Evolutionary conservation across 2,888 invertebrate genomes (phyloP).

Genomic region (Agyllia agylla): DNA sequence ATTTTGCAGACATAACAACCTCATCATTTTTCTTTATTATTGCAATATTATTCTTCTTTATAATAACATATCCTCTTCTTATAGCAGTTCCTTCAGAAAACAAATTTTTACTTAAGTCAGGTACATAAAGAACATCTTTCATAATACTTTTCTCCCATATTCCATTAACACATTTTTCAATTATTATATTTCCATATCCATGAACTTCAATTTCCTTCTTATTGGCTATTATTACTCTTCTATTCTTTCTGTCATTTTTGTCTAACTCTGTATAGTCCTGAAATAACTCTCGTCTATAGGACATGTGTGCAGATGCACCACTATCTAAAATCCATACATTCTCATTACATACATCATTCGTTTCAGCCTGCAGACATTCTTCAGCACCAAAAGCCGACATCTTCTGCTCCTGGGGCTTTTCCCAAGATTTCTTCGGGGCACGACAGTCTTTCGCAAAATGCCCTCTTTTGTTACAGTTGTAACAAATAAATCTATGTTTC

Average conservation of each 20-base stretch:
- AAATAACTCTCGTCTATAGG: background rate
- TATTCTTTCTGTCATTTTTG: background rate
- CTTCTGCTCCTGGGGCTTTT: background rate
- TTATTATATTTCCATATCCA: background rate
- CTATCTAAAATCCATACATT: background rate
- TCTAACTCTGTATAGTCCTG: background rate
- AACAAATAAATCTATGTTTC: background rate
- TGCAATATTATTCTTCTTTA: background rate
- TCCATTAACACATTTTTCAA: background rate
- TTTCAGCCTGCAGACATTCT: background rate
- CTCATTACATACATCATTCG: too few species aligned
- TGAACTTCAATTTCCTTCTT: background rate
- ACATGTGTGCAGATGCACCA: background rate
- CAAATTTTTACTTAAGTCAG: background rate
- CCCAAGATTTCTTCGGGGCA: background rate
- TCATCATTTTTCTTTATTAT: background rate
- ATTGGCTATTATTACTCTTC: background rate
- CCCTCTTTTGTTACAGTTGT: background rate
- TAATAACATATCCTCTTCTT: background rate
- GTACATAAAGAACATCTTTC: background rate
- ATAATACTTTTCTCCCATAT: background rate
- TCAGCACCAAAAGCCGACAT: background rate
- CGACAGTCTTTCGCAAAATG: background rate
- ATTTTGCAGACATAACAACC: background rate
- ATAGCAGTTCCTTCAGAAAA: background rate